Conservation (phyloP, 2,888 invertebrate species). For the Hypselothyrea guttata region DNA sequence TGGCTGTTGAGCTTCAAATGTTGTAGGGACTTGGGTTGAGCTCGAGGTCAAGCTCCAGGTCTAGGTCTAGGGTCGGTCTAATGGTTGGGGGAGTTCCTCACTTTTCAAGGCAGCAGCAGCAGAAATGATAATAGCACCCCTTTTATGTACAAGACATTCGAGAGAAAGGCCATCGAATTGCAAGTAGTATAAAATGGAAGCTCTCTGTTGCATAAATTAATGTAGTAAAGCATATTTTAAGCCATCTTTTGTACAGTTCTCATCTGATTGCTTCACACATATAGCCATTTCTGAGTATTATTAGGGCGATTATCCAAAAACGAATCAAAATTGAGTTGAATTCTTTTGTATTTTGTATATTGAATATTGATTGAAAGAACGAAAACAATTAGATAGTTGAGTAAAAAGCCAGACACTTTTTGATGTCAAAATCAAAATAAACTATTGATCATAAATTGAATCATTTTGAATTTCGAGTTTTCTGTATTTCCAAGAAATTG, state of each 20-base stretch:
- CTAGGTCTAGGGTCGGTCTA: neutral
- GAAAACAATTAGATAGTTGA: too few relatives aligned
- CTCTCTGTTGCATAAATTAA: conserved; percentile 76
- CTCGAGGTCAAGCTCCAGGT: too few relatives aligned
- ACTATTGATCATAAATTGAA: too few relatives aligned
- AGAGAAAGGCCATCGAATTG: conserved; percentile 1
- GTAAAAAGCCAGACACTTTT: conserved; percentile 8
- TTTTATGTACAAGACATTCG: conserved; percentile 54
- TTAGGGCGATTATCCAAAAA: conserved; percentile 19
- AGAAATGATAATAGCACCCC: conserved; percentile 67
- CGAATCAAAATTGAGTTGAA: conserved; percentile 16
- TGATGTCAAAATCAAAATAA: too few relatives aligned
- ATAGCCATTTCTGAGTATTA: conserved; percentile 35
- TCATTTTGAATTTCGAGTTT: too few relatives aligned
- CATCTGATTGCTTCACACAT: conserved; percentile 34
- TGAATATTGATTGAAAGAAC: conserved; percentile 7
- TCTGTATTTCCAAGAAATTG: too few relatives aligned
- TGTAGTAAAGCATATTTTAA: conserved; percentile 83
- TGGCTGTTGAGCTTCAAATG: conserved; percentile 9
- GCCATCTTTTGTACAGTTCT: conserved; percentile 80
- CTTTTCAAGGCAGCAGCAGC: conserved; percentile 58
- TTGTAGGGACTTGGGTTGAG: conserved; percentile 4
- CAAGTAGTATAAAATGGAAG: conserved; percentile 73
- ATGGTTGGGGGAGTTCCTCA: conserved; percentile 9
- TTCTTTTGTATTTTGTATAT: too few relatives aligned